phyloP scores from a whole-genome alignment of 1,140 invertebrate species.

The Lepidostoma basale region DNA sequence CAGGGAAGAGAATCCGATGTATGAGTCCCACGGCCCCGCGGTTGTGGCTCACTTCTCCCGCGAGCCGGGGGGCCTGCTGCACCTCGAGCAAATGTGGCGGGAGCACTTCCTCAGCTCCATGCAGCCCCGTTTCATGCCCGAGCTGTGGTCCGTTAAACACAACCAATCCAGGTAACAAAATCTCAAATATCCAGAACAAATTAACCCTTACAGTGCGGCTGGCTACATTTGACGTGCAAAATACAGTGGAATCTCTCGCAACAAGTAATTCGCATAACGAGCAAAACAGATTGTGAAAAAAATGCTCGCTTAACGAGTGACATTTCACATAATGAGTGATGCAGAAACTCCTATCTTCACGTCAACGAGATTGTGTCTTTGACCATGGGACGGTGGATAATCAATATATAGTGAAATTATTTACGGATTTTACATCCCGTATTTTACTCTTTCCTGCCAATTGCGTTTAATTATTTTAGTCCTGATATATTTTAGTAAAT shows the following conservation, averaged over 20 bases:
- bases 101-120: conserved; percentile 78
- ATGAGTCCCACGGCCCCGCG: conserved; percentile 68
- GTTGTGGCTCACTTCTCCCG: conserved; percentile 70
- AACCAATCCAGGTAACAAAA: conserved; percentile 61
- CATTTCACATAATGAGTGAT: too few relatives aligned
- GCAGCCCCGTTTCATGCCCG: conserved; percentile 74
- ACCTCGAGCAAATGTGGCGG: conserved; percentile 77
- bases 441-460: too few relatives aligned
- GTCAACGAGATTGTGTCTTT: too few relatives aligned
- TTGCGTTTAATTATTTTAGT: too few relatives aligned
- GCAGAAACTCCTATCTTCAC: too few relatives aligned
- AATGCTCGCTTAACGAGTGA: background rate
- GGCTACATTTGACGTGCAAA: background rate
- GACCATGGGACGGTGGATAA: too few relatives aligned
- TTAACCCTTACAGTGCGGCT: background rate
- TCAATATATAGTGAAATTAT: too few relatives aligned
- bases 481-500: too few relatives aligned
- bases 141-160: conserved; percentile 78
- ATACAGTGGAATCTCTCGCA: too few relatives aligned
- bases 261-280: background rate
- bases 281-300: background rate
- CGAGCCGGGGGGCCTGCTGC: conserved; percentile 66
- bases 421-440: too few relatives aligned
- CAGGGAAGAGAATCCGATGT: conserved; percentile 61
- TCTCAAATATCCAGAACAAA: background rate